Evolutionary conservation across 2,113 vertebrate genomes (phyloP).

Genomic region (Marcusenius ussheri): DNA sequence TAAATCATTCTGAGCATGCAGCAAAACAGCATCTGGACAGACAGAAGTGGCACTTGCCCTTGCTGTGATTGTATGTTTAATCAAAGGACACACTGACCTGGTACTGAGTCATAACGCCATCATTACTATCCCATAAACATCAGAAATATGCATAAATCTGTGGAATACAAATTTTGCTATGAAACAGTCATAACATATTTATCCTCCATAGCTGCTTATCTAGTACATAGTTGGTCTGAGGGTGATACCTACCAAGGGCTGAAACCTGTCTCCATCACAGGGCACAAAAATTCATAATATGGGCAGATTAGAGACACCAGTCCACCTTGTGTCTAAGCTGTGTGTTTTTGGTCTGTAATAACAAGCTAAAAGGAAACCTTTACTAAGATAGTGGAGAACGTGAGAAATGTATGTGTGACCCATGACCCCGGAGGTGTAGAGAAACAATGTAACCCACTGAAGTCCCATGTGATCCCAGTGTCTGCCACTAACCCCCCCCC

Average conservation of each 20-base stretch:
- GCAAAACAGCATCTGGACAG: neutral
- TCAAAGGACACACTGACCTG: neutral
- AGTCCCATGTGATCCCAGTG: neutral
- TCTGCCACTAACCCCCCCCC: no score
- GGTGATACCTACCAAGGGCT: no score
- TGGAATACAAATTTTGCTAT: neutral
- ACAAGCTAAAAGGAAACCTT: neutral
- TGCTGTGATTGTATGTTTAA: constrained; percentile 1
- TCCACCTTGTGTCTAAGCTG: neutral
- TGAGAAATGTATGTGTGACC: neutral
- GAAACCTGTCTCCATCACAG: neutral
- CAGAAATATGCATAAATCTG: neutral
- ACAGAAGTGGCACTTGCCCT: neutral
- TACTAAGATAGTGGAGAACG: neutral
- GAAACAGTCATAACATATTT: neutral
- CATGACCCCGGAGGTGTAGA: neutral
- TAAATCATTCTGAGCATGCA: neutral
- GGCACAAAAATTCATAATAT: neutral
- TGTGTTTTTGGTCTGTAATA: neutral
- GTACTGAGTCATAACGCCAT: neutral
- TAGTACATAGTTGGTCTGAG: neutral
- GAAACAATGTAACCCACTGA: neutral
- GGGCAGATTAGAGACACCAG: neutral
- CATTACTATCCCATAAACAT: neutral
- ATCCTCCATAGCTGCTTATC: neutral